Percentiles rank a stretch among this genome's conserved stretches.
phyloP scores from a whole-genome alignment of 2,888 invertebrate genomes.

The Drosophila mettleri region DNA sequence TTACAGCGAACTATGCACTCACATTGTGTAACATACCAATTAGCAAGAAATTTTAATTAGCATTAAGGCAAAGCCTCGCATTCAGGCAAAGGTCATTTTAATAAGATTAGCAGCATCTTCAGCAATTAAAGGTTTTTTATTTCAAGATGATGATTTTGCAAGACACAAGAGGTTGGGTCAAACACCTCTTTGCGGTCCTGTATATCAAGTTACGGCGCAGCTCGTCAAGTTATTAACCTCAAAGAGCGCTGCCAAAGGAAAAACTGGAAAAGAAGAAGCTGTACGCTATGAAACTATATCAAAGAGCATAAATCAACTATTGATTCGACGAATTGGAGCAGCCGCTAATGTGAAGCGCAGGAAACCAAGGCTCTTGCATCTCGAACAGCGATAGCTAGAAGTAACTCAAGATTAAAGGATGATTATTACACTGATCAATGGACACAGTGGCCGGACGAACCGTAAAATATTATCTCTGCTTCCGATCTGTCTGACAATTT shows the following conservation, averaged over 20 bases:
- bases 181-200: conserved; percentile 58
- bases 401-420: conserved; percentile 71
- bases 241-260: not conserved
- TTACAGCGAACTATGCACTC: not conserved
- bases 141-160: conserved; percentile 28
- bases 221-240: conserved; percentile 63
- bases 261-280: conserved; percentile 20
- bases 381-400: not conserved
- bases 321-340: conserved; percentile 20
- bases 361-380: not conserved
- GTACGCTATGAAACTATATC: not conserved
- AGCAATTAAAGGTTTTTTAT: conserved; percentile 32
- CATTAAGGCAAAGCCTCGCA: conserved; percentile 8
- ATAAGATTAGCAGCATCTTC: conserved; percentile 30
- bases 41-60: not conserved
- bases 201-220: conserved; percentile 62
- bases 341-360: conserved; percentile 13
- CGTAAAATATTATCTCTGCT: conserved; percentile 58
- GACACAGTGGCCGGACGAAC: conserved; percentile 35
- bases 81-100: conserved; percentile 30
- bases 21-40: conserved; percentile 5
- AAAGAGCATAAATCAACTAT: not conserved
- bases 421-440: conserved; percentile 73
- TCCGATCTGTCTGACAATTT: conserved; percentile 67
- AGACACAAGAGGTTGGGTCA: conserved; percentile 45